Conservation (phyloP, 2,797 vertebrate species). For the Falco novaeseelandiae region DNA sequence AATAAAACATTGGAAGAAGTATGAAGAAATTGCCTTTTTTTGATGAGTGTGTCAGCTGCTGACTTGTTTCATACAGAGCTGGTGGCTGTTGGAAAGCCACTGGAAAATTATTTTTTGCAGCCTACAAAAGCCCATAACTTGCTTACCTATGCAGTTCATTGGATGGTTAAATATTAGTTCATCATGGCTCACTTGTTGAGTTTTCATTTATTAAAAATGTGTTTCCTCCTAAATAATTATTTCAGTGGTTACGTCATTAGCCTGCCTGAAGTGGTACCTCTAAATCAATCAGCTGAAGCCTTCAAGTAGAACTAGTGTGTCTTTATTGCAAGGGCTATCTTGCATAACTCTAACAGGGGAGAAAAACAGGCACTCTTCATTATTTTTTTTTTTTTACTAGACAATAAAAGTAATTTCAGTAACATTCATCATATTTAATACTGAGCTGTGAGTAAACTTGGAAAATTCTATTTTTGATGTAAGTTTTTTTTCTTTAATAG, state of each 20-base stretch:
- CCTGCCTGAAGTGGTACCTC: neutral
- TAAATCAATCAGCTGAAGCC: neutral
- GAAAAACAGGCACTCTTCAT: neutral
- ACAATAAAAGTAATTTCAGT: neutral
- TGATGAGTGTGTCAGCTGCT: neutral
- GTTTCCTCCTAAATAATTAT: neutral
- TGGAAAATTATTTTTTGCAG: neutral
- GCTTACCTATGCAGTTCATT: neutral
- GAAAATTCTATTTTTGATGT: neutral
- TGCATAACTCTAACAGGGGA: neutral
- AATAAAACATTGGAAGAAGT: neutral
- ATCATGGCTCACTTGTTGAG: neutral
- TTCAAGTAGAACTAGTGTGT: neutral
- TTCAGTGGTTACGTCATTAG: neutral
- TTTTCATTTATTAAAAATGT: neutral
- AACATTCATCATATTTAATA: neutral
- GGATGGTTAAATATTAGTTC: neutral
- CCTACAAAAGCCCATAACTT: neutral
- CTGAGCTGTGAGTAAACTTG: neutral
- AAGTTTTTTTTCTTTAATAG: constrained; percentile 70
- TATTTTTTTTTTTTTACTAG: neutral
- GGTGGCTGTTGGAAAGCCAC: neutral
- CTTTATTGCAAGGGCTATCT: neutral
- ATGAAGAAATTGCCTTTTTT: neutral
- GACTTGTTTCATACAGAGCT: neutral